phyloP scores from a whole-genome alignment of 1,140 invertebrate genomes.

The Drosophila lacertosa region DNA sequence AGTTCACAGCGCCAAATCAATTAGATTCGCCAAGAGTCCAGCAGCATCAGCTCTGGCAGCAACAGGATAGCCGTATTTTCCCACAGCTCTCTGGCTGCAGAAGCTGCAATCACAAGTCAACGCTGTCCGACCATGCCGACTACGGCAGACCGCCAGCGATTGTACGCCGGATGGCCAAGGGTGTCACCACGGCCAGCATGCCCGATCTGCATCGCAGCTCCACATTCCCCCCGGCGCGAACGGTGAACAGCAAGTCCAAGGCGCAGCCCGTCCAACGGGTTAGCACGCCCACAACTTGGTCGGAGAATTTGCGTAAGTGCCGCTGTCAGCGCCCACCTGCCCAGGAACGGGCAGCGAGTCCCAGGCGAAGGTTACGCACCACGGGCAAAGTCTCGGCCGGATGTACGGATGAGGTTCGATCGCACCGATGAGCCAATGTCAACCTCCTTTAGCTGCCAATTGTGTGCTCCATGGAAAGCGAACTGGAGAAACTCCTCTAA shows the following conservation, averaged over 20 bases:
- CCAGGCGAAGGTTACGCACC: not conserved
- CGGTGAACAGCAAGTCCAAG: not conserved
- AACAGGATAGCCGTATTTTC: constrained; percentile 20
- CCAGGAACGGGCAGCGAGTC: not conserved
- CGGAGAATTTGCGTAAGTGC: not conserved
- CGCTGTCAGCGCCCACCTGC: not conserved
- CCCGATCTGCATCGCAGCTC: constrained; percentile 34
- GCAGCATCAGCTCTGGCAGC: constrained; percentile 55
- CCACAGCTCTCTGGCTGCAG: not conserved
- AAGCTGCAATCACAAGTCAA: not conserved
- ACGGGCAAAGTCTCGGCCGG: not conserved
- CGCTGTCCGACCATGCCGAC: not conserved
- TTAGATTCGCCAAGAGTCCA: not conserved
- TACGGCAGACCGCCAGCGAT: not conserved
- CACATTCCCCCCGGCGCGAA: not conserved
- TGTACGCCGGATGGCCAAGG: not conserved
- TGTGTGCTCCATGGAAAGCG: constrained; percentile 13
- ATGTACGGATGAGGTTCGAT: constrained; percentile 3
- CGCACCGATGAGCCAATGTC: not conserved
- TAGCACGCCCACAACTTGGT: not conserved
- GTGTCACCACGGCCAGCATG: constrained; percentile 41
- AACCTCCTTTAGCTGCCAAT: constrained; percentile 16
- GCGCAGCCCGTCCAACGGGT: not conserved
- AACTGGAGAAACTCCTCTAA: not conserved
- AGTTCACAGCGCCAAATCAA: not conserved